Base-by-base conservation (phyloP, 2,113 vertebrate species). In the Poecilia latipinna region DNA sequence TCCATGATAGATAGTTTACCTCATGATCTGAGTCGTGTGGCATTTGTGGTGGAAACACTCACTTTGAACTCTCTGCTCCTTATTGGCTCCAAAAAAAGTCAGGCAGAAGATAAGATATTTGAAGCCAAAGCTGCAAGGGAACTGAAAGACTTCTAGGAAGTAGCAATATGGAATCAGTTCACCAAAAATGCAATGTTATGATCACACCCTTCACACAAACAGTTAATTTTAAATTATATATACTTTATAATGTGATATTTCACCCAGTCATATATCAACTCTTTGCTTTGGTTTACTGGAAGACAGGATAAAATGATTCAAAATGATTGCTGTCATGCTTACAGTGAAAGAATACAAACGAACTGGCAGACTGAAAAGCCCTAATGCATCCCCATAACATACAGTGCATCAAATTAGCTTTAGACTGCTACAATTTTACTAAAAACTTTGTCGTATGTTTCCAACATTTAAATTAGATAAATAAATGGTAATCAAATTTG, bases 71-170 rank as follows among this genome's bases (percentile, higher is more conserved):
- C 63, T 75, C 12, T 75, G n/a, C 44, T 12, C 77, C 82, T 72
- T 79, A 75, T 48, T 87, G 87, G 85, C 77, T 80, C 37, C 48
- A 28, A 84, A 74, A 77, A 63, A 79, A 81, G 10, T 28, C n/a
- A 35, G 75, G 81, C 83, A 84, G 74, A 80, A 87, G 77, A 74
- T 3, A 31, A 86, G 74, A 74, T 83, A 84, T 89, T 89, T 86
- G 11, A 63, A 84, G 81, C 81, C 83, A 86, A 77, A 82, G 66
- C 72, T 83, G 60, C 67, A 69, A 79, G 67, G 33, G 48, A 74
- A 79, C 60, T 82, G 39, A 78, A 29, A 78, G 71, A 51, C 72
- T 12, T 77, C 70, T 72, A 78, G 82, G 72, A 82, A 85, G 65
- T 77, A 72, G 65, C 66, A 74, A 60, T 79, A 67, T 65, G 44